Percentiles rank a stretch among this genome's conserved stretches.
These are phyloP conservation scores for Xiphias gladius DNA, from an alignment of 2,113 vertebrate genomes.

Conservation along the genomic window DNA sequence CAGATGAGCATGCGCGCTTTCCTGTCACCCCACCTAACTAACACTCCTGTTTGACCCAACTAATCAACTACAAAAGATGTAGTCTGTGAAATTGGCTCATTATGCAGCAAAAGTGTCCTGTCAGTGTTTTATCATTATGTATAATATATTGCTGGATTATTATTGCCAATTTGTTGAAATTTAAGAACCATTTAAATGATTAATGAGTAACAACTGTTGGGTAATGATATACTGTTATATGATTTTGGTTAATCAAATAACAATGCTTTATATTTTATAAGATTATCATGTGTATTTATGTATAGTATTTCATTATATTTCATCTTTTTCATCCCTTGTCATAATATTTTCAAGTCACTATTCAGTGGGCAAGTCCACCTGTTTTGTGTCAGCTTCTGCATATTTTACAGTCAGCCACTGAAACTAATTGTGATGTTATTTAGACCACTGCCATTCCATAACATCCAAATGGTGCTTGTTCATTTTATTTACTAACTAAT, in stretches of 20 bases:
- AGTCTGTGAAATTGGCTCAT: too few relatives aligned
- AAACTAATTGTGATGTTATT: conserved; percentile 20
- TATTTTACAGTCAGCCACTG: conserved; percentile 19
- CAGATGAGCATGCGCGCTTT: not conserved
- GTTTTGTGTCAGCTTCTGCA: conserved; percentile 14
- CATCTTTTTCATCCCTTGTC: not conserved
- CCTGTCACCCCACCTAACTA: not conserved
- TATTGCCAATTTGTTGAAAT: not conserved
- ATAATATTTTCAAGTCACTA: conserved; percentile 15
- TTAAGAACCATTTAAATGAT: too few relatives aligned
- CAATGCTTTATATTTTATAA: not conserved
- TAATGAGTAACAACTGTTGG: too few relatives aligned
- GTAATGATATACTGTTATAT: not conserved
- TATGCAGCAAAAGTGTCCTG: not conserved
- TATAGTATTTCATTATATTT: not conserved
- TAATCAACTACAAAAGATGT: too few relatives aligned
- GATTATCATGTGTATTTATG: not conserved
- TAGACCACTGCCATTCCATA: conserved; percentile 1
- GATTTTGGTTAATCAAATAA: not conserved
- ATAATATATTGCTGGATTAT: not conserved
- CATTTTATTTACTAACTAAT: conserved; percentile 12
- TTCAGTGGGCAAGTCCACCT: conserved; percentile 3
- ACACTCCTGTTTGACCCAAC: too few relatives aligned
- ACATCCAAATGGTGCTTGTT: conserved; percentile 6
- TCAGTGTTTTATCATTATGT: not conserved